Evolutionary conservation across 2,113 vertebrate species (phyloP).

Genomic region (Tragelaphus buxtoni): DNA sequence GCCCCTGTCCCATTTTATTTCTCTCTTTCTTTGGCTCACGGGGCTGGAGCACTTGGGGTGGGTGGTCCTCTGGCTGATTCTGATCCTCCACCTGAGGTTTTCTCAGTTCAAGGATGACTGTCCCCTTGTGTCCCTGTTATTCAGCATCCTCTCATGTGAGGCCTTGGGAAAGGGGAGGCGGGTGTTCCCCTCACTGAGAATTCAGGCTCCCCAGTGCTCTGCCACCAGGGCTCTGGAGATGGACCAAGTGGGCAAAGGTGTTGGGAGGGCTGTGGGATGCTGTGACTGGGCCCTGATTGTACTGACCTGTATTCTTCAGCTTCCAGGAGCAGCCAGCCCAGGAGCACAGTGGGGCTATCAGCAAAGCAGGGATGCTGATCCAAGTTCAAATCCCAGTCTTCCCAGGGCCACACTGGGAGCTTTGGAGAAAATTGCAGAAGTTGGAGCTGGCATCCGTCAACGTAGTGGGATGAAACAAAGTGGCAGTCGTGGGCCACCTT

Average conservation of each 20-base stretch:
- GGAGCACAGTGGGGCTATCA: not conserved
- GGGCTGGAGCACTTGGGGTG: not conserved
- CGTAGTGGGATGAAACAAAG: not conserved
- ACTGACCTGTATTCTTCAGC: not conserved
- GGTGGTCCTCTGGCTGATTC: not conserved
- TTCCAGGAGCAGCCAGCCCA: not conserved
- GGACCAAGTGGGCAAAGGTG: not conserved
- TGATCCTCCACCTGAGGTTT: not conserved
- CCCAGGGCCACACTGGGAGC: not conserved
- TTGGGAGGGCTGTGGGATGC: not conserved
- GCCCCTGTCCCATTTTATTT: not conserved
- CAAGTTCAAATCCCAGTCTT: not conserved
- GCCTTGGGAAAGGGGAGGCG: rapidly evolving
- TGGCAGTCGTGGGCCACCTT: not conserved
- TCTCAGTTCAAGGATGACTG: not conserved
- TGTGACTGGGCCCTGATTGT: not conserved
- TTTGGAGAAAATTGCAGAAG: not conserved
- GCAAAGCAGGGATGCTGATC: not conserved
- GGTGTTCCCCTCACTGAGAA: not conserved
- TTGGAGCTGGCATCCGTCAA: not conserved
- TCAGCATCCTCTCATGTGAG: not conserved
- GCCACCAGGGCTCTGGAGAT: not conserved
- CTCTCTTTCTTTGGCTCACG: not conserved
- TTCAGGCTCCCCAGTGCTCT: not conserved
- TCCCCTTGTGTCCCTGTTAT: not conserved